Evolutionary conservation across 1,140 invertebrate species (phyloP).

Genomic region (Odontomachus brunneus): DNA sequence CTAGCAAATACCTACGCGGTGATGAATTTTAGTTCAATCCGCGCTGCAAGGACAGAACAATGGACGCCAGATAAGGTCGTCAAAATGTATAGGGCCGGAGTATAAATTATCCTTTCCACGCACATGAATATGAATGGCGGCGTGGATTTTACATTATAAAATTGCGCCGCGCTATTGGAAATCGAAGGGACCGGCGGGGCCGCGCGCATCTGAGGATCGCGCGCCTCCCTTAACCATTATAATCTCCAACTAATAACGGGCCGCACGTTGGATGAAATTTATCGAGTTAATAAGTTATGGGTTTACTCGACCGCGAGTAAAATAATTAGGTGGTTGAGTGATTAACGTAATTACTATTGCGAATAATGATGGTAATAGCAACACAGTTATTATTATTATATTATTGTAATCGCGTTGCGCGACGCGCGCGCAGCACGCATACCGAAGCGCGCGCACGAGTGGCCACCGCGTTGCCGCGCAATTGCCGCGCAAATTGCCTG

Average conservation of each 20-base stretch:
- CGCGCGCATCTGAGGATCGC: constrained; percentile 1
- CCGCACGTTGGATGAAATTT: neutral
- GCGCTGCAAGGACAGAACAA: constrained; percentile 49
- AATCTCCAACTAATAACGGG: constrained; percentile 27
- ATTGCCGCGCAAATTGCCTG: constrained; percentile 28
- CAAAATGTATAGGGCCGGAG: constrained; percentile 3
- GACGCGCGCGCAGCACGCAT: too few relatives aligned
- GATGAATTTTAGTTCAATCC: constrained; percentile 67
- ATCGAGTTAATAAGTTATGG: constrained; percentile 37
- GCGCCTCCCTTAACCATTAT: neutral
- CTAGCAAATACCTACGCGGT: constrained; percentile 54
- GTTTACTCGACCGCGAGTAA: constrained; percentile 30
- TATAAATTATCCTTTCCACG: constrained; percentile 59
- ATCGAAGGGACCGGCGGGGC: neutral
- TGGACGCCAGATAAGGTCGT: constrained; percentile 39
- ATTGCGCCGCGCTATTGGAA: constrained; percentile 11
- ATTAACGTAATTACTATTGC: constrained; percentile 18
- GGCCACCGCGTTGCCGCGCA: too few relatives aligned
- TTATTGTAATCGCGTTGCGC: neutral
- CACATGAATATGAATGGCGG: constrained; percentile 21
- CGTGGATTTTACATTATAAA: constrained; percentile 36
- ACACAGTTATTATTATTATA: constrained; percentile 20
- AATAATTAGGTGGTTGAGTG: constrained; percentile 39
- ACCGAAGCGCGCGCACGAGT: too few relatives aligned
- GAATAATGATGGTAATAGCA: neutral